Conservation (phyloP, 2,113 vertebrate genomes). For the Hippolais icterina region DNA sequence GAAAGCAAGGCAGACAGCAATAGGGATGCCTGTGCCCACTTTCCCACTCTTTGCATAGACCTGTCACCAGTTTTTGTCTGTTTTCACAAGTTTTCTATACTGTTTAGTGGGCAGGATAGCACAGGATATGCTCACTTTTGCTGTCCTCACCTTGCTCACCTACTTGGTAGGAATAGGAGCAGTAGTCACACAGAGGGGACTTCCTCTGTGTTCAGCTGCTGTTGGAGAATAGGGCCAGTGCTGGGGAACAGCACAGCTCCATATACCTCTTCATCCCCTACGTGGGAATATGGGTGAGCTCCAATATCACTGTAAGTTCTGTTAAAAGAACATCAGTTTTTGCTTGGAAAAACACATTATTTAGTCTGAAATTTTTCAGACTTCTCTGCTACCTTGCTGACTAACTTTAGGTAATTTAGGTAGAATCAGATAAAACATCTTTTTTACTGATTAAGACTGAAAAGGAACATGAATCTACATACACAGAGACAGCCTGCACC, state of each 20-base stretch:
- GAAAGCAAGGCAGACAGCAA: neutral
- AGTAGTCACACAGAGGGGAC: neutral
- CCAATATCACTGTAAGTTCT: neutral
- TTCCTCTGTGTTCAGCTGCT: neutral
- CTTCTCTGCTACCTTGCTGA: neutral
- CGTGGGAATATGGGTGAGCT: neutral
- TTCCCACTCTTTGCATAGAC: neutral
- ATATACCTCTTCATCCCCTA: neutral
- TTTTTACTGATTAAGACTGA: neutral
- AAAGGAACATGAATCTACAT: neutral
- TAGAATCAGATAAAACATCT: neutral
- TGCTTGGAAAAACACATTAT: neutral
- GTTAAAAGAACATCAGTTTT: neutral
- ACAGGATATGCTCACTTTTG: fast-evolving
- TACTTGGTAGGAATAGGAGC: neutral
- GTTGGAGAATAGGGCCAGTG: neutral
- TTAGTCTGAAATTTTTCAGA: constrained; percentile 8
- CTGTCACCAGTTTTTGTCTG: neutral
- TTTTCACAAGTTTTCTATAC: neutral
- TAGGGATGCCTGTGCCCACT: neutral
- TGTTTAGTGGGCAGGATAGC: neutral
- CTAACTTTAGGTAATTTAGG: neutral
- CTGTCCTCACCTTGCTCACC: neutral
- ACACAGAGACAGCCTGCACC: neutral
- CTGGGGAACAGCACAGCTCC: neutral